Evolutionary conservation across 2,888 invertebrate species (phyloP).

Genomic region (Sturmia bella): DNA sequence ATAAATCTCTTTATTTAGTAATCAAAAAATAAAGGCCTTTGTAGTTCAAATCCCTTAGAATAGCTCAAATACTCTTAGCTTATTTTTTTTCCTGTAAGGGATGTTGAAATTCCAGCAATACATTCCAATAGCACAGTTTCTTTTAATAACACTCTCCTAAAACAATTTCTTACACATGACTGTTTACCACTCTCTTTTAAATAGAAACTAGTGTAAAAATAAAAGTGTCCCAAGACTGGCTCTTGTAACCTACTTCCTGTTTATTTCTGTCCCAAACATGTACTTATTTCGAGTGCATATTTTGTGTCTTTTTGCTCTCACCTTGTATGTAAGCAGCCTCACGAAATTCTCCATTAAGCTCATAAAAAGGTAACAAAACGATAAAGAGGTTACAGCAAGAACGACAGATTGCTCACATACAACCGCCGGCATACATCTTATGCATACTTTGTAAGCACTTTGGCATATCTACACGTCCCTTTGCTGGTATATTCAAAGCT

Average conservation of each 20-base stretch:
- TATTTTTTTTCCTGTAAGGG: not conserved
- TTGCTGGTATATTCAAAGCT: conserved; percentile 50
- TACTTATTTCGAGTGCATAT: not conserved
- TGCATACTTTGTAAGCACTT: conserved; percentile 70
- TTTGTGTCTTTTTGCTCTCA: conserved; percentile 4
- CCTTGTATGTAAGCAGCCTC: conserved; percentile 12
- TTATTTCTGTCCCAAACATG: conserved; percentile 51
- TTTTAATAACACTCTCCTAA: not conserved
- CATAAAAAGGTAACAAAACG: conserved; percentile 2
- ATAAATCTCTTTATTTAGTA: not conserved
- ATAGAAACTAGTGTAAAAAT: not conserved
- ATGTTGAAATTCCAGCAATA: conserved; percentile 25
- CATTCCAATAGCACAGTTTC: conserved; percentile 66
- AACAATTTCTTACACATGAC: conserved; percentile 8
- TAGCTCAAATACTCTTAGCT: conserved; percentile 28
- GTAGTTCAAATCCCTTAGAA: too few species aligned
- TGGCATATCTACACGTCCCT: conserved; percentile 65
- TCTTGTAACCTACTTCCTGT: conserved; percentile 51
- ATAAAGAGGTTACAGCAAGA: not conserved
- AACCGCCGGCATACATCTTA: conserved; percentile 59
- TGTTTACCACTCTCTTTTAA: not conserved
- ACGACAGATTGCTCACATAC: not conserved
- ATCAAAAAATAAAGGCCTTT: not conserved
- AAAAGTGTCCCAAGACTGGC: conserved; percentile 48
- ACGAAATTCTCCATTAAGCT: conserved; percentile 9